phyloP scores from a whole-genome alignment of 2,113 vertebrate genomes.

The Eptatretus burgeri region DNA sequence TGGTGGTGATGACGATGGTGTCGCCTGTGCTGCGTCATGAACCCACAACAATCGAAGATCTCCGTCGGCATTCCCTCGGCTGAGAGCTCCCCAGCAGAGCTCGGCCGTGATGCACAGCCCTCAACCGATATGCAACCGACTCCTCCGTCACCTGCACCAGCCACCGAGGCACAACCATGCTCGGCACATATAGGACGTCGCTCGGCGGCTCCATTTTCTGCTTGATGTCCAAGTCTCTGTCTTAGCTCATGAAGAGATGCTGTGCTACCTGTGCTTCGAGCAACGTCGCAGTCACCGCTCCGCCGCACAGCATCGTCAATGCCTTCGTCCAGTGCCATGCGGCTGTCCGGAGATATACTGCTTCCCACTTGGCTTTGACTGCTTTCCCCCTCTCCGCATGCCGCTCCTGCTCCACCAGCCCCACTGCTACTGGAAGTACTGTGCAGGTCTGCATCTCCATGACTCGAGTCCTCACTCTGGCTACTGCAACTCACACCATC shows the following conservation, averaged over 20 bases:
- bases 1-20: constrained; percentile 54
- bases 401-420: too few species aligned
- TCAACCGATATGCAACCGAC: too few species aligned
- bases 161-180: background rate
- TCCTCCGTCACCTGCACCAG: background rate
- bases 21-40: constrained; percentile 74
- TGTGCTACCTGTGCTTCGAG: too few species aligned
- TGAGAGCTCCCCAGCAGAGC: constrained; percentile 39
- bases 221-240: background rate
- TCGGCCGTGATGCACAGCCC: background rate
- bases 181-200: background rate
- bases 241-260: background rate
- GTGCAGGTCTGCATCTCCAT: constrained; percentile 24
- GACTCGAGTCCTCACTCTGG: constrained; percentile 82
- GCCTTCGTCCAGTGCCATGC: constrained; percentile 1
- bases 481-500: constrained; percentile 86
- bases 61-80: constrained; percentile 69
- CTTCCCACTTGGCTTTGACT: background rate
- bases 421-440: constrained; percentile 2
- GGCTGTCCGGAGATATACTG: constrained; percentile 1
- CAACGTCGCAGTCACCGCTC: too few species aligned
- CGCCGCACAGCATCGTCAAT: background rate
- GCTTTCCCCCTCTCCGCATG: too few species aligned
- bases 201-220: background rate
- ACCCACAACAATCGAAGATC: constrained; percentile 69